Evolutionary conservation across 2,113 vertebrate species (phyloP), one percentile per base, ranked within the genome.

Genomic region (Machaerirhynchus nigripectus): DNA sequence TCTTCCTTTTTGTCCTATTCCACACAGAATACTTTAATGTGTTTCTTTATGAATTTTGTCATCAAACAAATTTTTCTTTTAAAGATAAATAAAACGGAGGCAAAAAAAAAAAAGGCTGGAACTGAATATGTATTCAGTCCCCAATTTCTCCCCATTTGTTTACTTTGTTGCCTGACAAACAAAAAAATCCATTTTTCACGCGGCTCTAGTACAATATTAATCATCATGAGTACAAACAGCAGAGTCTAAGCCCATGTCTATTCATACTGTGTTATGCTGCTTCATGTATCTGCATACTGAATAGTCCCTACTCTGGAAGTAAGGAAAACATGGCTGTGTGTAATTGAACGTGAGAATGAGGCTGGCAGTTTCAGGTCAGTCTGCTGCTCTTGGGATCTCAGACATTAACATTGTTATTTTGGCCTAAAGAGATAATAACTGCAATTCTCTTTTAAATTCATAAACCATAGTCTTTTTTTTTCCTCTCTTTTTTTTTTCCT

Each of bases 151-250:
- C 60, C 86, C 49, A 63, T 95, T 92, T 95, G 90, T 95, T 97
- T 97, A 90, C 64, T 95, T 93, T 93, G 68, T 90, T 95, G 94
- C 71, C 76, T 90, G 80, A 90, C 92, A 96, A 95, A 96, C 39
- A 97, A 95, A 93, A 91, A 95, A 96, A 96, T 95, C 68, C 76
- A 95, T 95, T 97, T 93, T 96, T 95, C 93, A 96, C 24, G 4
- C 91, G 84, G 69, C 83, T 93, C 80, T 89, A 81, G 83, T 90
- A 91, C 94, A 93, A 68, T 95, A 95, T 95, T 96, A 97, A 97
- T 97, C 95, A 93, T 95, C 73, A 37, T 28, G 52, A 96, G 93
- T 65, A 82, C 81, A 96, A 95, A 96, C 77, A 95, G 87, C 49
- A 84, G 55, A 85, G 60, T 57, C 77, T 94, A 79, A 95, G 81